Evolutionary conservation across 2,113 vertebrate species (phyloP).

Genomic region (Paratilapia polleni): DNA sequence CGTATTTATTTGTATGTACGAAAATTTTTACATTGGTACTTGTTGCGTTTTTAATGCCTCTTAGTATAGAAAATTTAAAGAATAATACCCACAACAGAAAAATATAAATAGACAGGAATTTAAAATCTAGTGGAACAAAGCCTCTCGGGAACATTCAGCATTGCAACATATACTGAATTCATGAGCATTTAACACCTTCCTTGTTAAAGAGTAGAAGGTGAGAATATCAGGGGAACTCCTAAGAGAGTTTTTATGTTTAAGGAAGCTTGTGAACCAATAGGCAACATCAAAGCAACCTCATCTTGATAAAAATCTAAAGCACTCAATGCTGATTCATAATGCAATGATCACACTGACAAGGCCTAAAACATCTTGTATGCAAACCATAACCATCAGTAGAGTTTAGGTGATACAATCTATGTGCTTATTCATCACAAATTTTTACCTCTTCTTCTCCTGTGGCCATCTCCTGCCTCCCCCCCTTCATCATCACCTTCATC

Average conservation of each 20-base stretch:
- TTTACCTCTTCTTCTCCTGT: conserved; percentile 88
- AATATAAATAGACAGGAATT: not conserved
- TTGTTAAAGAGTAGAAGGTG: not conserved
- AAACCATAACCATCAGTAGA: not conserved
- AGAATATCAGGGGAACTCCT: conserved; percentile 53
- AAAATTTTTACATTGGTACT: too few relatives aligned
- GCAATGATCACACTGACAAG: not conserved
- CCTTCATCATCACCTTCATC: conserved; percentile 91
- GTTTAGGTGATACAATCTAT: not conserved
- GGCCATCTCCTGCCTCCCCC: conserved; percentile 89
- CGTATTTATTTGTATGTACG: too few relatives aligned
- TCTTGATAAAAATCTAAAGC: not conserved
- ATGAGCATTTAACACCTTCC: not conserved
- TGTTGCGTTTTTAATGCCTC: too few relatives aligned
- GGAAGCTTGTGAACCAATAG: not conserved
- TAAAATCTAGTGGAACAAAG: not conserved
- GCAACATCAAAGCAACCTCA: not conserved
- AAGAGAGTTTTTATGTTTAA: not conserved
- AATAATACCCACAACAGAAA: not conserved
- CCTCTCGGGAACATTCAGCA: not conserved
- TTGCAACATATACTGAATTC: not conserved
- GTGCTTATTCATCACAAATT: not conserved
- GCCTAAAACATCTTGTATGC: not conserved
- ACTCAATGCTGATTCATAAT: conserved; percentile 31
- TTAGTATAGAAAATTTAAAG: not conserved